Evolutionary conservation across 2,797 vertebrate genomes (phyloP), one percentile per base, ranked within the genome.

Genomic region (Coregonus sp.): DNA sequence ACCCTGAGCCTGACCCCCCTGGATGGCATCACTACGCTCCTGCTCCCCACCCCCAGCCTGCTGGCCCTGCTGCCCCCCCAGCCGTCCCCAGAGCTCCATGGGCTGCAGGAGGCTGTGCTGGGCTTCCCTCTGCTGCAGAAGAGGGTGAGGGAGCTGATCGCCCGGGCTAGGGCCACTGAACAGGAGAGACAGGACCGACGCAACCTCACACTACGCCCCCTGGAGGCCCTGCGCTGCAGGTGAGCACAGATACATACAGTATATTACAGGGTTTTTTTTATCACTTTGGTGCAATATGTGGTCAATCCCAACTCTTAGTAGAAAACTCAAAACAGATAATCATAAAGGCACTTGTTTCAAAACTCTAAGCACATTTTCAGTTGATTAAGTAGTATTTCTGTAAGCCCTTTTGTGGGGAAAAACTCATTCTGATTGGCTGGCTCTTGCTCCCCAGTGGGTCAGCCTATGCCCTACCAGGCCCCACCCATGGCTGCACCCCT

Each of bases 171-270:
- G 5, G 40, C 65, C 56, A 16, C 69, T 35, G 1, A 84, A 88
- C 0, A 73, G 80, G 50, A 91, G 72, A 75, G 76, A 86, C 12
- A 91, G 84, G 61, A 78, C 78, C 88, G 74, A 85, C 88, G 63
- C 87, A 73, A 0, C 31, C 52, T 50, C 61, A 5, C 66, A 73
- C 40, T 86, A 65, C 89, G 82, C 83, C 90, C 91, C 0, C 84
- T 89, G 68, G 90, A 90, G 81, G 79, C 86, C 71, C 76, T 89
- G 77, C 92, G 82, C 78, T 94, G 88, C 88, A 89, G 88, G 91
- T 94, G 25, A 73, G 74, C n/a, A 14, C 35, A n/a, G 29, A 50
- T 20, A 61, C 66, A 40, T 2, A 14, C 72, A 74, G 1, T 6
- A 40, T 18, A 70, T 59, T 59, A 20, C 6, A 2, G n/a, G 2